Evolutionary conservation across 1,140 invertebrate species (phyloP), one percentile per base, ranked within the genome.

Genomic region (Pararge aegeria): DNA sequence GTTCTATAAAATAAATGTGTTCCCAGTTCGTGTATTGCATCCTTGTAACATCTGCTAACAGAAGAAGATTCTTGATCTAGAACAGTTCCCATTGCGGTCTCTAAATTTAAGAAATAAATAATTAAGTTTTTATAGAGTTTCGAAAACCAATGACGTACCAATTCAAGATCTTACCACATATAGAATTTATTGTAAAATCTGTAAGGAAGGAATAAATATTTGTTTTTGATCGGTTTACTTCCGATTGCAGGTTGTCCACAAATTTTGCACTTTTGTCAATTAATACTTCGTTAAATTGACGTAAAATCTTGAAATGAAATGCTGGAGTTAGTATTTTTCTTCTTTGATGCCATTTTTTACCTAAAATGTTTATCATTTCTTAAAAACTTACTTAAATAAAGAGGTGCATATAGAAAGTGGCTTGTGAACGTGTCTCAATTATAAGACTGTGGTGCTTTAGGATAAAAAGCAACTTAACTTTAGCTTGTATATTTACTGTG

Each of bases 261-360:
- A 49, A 15, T 27, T 59, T 49, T 37, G 70, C 48, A 19, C 68
- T 68, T 42, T 84, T 76, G 27, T 77, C 76, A 5, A 63, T 66
- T 24, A 87, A 64, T 7, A 60, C 61, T 2, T 40, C 20, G 46
- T 55, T 70, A 50, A 96, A 97, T 63, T 95, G 92, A 55, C 95
- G 92, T 5, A 97, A 84, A 51, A 97, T 96, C 56, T 70, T 70
- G 24, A 68, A 70, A 55, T 73, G 71, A 29, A 73, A 73, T 2
- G 71, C 63, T 44, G 62, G 46, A 4, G 70, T 73, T 13, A 73
- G 55, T 57, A 70, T 64, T 57, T 70, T 73, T 42, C 70, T 66
- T 0, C 70, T 54, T 6, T 63, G 51, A n/a, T 73, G 64, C 70
- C 70, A 73, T 51, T 73, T 73, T 29, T 51, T 16, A 58, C 70